Conservation (phyloP, 2,888 invertebrate species). For the Flabesymbios commensalis region DNA sequence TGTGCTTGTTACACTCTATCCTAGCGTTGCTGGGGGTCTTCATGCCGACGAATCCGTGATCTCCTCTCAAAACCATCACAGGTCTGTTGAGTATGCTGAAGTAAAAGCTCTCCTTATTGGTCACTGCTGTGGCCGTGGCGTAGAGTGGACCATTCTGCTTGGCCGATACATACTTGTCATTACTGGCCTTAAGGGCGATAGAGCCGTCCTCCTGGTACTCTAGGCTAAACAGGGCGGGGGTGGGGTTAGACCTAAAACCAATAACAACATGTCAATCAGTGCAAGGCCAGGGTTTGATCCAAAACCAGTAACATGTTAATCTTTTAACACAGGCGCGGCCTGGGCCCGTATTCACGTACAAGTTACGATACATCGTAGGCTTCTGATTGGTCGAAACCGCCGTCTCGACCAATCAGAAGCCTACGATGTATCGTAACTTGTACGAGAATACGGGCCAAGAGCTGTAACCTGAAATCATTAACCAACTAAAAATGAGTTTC, state of each 20-base stretch:
- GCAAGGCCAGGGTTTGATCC: no score
- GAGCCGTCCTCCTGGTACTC: slow-evolving; percentile 92
- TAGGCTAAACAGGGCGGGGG: slow-evolving; percentile 74
- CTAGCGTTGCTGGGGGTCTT: slow-evolving; percentile 21
- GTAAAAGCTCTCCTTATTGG: slow-evolving; percentile 72
- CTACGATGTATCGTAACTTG: no score
- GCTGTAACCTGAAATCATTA: no score
- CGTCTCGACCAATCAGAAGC: no score
- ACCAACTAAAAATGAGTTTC: no score
- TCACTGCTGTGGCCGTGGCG: slow-evolving; percentile 80
- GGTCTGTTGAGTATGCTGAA: slow-evolving; percentile 69
- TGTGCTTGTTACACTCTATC: slow-evolving; percentile 33
- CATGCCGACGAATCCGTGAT: slow-evolving; percentile 90
- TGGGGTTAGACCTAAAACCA: slow-evolving; percentile 19
- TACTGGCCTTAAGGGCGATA: slow-evolving; percentile 88
- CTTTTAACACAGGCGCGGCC: no score
- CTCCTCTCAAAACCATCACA: slow-evolving; percentile 89
- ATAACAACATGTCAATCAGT: not conserved
- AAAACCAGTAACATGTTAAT: no score
- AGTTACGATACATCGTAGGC: no score
- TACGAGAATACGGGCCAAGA: no score
- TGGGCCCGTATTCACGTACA: no score
- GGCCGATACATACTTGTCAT: slow-evolving; percentile 90
- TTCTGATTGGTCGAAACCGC: no score
- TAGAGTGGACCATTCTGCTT: slow-evolving; percentile 93